Evolutionary conservation across 2,888 invertebrate species (phyloP), one percentile per base, ranked within the genome.

Genomic region (Odontocerum albicorne): DNA sequence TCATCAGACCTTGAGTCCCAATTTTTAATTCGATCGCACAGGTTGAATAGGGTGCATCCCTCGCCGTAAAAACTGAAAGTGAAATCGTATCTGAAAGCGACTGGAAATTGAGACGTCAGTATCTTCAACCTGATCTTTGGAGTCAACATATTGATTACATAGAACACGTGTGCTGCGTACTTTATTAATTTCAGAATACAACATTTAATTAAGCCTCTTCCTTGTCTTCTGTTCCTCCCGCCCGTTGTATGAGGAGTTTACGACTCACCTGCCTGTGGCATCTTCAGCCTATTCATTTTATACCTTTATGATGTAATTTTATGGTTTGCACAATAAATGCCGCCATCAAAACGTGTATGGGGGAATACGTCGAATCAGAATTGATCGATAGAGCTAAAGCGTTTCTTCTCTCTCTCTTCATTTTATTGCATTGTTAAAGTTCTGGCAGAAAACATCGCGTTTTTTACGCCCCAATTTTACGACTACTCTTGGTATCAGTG

Each of bases 251-350:
- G n/a, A n/a, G n/a, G n/a, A n/a, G 39, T 50, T 55, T 55, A 50
- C 50, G 55, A 45, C 50, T 33, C 45, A 50, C 45, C 55, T 50
- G 50, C 35, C 38, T 15, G 32, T 44, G 44, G 42, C 43, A 49
- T 55, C 43, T 49, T 55, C 42, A 16, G 55, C 27, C 50, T 50
- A 45, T 55, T 55, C 55, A 45, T 55, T 55, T 50, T 44, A 55
- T 55, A 55, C 50, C 38, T 55, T 55, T 55, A 55, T 50, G 55
- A 39, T 50, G 50, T 49, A 44, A 50, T 50, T 55, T 55, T 55
- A 55, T 20, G 55, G 50, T 44, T 42, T 50, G 40, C 16, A 38
- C 55, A 19, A 50, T 50, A 55, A 55, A 55, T 50, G 49, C 43
- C 36, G 55, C 50, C 35, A 32, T 40, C 50, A 49, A 50, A 51